phyloP scores from a whole-genome alignment of 2,113 vertebrate genomes.

The Trichechus manatus region DNA sequence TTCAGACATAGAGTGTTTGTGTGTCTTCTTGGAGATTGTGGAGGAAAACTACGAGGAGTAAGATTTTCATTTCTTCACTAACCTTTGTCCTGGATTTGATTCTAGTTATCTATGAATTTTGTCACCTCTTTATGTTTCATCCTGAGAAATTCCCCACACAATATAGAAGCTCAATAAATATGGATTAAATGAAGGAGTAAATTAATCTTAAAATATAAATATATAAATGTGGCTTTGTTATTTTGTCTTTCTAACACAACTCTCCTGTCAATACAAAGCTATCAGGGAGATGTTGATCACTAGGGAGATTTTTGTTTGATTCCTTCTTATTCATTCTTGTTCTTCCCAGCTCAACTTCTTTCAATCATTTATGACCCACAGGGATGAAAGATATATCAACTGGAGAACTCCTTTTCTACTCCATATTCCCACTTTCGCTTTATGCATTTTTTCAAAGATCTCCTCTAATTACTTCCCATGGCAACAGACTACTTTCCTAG shows the following conservation, averaged over 20 bases:
- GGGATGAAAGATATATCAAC: background rate
- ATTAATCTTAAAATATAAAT: background rate
- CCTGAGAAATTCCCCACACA: background rate
- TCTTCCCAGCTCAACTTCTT: background rate
- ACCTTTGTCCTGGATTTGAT: background rate
- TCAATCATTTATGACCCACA: background rate
- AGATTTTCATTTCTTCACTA: background rate
- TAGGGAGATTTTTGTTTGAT: conserved; percentile 46
- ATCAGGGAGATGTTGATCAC: background rate
- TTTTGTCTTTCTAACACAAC: background rate
- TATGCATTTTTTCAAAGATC: background rate
- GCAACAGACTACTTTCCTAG: conserved; percentile 25
- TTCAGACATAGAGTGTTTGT: background rate
- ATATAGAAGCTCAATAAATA: background rate
- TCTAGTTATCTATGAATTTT: background rate
- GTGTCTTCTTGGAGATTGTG: background rate
- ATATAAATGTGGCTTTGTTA: background rate
- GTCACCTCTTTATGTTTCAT: background rate
- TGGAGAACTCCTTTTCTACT: background rate
- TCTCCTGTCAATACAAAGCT: background rate
- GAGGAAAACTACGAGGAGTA: background rate
- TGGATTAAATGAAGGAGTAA: background rate
- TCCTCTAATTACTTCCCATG: conserved; percentile 56
- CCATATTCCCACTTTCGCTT: background rate
- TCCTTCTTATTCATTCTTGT: conserved; percentile 34